Conservation (phyloP, 2,113 vertebrate genomes). For the Mustela nigripes region DNA sequence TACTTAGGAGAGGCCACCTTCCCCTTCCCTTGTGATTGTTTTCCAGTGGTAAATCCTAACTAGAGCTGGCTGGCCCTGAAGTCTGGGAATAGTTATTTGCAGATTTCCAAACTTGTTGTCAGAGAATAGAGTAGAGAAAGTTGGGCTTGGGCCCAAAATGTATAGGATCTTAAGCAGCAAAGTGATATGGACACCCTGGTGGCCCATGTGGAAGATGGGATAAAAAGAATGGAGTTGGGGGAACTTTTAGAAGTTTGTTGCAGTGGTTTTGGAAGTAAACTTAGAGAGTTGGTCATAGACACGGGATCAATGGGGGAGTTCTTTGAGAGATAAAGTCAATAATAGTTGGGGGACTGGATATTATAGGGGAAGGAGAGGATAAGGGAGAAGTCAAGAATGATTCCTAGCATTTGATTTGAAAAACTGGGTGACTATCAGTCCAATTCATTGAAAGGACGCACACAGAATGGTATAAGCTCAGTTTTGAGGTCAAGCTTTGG, state of each 20-base stretch:
- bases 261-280: background rate
- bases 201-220: background rate
- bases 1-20: background rate
- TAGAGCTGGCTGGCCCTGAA: background rate
- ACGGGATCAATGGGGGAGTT: background rate
- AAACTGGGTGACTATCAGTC: background rate
- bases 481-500: background rate
- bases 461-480: background rate
- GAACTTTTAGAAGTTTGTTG: background rate
- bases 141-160: background rate
- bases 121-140: background rate
- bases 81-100: background rate
- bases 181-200: background rate
- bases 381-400: background rate
- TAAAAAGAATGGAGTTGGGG: background rate
- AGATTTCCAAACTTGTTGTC: background rate
- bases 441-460: background rate
- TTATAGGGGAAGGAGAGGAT: background rate
- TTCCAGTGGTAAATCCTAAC: background rate
- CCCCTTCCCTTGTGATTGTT: background rate
- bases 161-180: background rate
- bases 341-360: background rate
- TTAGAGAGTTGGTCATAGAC: background rate
- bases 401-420: background rate
- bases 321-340: background rate